A percentile compares a stretch with the other conserved stretches of the same genome.
Evolutionary conservation across 2,113 vertebrate species (phyloP).

Genomic region (Pterocles orientalis): DNA sequence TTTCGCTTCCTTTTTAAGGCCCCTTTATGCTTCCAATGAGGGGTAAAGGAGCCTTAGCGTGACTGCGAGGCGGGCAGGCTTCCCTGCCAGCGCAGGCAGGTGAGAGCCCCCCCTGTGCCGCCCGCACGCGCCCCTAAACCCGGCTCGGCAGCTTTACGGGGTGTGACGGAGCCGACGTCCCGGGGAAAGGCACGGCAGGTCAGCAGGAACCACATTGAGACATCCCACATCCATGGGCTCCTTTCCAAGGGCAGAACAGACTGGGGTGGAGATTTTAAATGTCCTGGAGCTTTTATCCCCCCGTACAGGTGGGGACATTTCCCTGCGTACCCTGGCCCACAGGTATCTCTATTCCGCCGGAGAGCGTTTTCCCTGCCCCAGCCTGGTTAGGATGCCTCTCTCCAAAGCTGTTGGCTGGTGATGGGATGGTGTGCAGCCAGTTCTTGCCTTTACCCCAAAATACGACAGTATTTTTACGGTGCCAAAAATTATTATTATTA

Average conservation of each 20-base stretch:
- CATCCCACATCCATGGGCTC: neutral
- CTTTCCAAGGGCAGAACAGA: too few species aligned
- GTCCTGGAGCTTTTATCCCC: neutral
- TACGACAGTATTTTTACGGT: accelerated
- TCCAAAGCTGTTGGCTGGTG: neutral
- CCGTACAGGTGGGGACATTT: neutral
- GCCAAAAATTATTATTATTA: neutral
- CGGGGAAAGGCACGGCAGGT: neutral
- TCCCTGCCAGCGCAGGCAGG: neutral
- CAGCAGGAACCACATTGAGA: neutral
- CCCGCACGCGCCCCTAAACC: neutral
- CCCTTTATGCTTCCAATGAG: neutral
- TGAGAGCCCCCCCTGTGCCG: neutral
- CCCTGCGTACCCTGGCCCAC: accelerated
- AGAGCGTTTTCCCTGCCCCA: neutral
- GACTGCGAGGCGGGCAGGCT: neutral
- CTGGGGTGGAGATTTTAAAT: neutral
- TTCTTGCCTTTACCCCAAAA: neutral
- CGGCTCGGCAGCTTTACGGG: neutral
- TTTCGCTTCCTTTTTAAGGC: constrained; percentile 39
- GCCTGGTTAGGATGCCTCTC: neutral
- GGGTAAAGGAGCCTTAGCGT: neutral
- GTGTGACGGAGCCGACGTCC: accelerated
- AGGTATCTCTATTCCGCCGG: accelerated
- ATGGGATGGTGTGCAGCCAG: neutral